These are phyloP conservation scores for Eupithecia vulgata DNA, from an alignment of 2,888 invertebrate genomes.

Conservation along the genomic window DNA sequence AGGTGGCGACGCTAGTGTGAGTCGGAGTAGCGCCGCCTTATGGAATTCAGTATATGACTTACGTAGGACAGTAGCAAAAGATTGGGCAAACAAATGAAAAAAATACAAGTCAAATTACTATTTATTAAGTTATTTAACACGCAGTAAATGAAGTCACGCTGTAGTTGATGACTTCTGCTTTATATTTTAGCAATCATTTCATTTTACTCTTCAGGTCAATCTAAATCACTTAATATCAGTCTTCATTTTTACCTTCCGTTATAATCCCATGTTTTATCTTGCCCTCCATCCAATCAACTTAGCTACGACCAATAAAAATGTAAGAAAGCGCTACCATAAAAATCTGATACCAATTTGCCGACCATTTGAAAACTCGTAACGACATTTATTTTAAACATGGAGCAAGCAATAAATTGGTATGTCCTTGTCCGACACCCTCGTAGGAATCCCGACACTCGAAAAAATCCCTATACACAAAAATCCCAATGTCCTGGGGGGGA, in stretches of 20 bases:
- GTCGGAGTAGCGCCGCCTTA: too few relatives aligned
- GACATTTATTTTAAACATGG: not conserved
- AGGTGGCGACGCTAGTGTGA: too few relatives aligned
- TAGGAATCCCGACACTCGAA: not conserved
- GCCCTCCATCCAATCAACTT: not conserved
- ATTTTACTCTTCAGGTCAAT: not conserved
- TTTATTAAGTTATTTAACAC: too few relatives aligned
- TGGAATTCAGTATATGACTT: too few relatives aligned
- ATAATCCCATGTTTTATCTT: not conserved
- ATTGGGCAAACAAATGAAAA: too few relatives aligned
- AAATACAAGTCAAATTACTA: too few relatives aligned
- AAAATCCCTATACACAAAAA: not conserved
- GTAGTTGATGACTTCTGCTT: not conserved
- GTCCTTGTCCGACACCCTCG: not conserved
- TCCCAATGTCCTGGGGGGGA: constrained; percentile 4
- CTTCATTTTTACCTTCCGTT: not conserved
- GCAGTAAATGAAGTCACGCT: too few relatives aligned
- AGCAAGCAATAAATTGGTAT: not conserved
- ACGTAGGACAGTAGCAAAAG: too few relatives aligned
- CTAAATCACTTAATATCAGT: not conserved
- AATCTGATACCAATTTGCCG: not conserved
- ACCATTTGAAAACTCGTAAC: not conserved
- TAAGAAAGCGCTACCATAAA: not conserved
- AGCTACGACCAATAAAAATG: not conserved
- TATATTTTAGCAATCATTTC: not conserved